Percentiles rank a stretch among this genome's conserved stretches.
Evolutionary conservation across 2,888 invertebrate species (phyloP).

Genomic region (Xestia c-nigrum): DNA sequence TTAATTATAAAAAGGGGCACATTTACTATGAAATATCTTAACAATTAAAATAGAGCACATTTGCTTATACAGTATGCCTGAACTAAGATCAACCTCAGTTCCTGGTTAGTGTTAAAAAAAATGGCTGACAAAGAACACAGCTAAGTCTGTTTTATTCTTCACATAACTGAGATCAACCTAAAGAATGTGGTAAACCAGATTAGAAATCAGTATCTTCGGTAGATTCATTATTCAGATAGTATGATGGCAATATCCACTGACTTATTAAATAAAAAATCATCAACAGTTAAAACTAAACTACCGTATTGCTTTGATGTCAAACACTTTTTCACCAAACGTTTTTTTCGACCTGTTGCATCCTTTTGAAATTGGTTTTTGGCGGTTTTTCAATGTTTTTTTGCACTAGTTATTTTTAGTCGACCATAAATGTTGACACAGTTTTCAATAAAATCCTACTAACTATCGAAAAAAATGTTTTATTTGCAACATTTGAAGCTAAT

Average conservation of each 20-base stretch:
- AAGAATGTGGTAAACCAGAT: not conserved
- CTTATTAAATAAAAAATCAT: not conserved
- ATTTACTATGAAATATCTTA: too few relatives aligned
- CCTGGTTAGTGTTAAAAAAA: too few relatives aligned
- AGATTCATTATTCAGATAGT: not conserved
- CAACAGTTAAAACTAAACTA: not conserved
- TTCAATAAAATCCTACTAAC: not conserved
- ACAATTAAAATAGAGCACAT: too few relatives aligned
- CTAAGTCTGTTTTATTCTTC: not conserved
- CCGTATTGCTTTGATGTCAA: not conserved
- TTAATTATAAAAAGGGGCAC: too few relatives aligned
- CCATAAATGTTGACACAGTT: not conserved
- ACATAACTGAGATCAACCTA: not conserved
- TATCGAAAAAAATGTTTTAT: not conserved
- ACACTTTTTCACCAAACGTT: not conserved
- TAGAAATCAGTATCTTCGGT: not conserved
- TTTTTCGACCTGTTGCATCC: conserved; percentile 16
- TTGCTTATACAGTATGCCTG: too few relatives aligned
- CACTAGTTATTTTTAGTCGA: not conserved
- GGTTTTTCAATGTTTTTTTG: not conserved
- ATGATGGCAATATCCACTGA: not conserved
- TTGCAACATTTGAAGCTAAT: not conserved
- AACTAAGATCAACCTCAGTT: too few relatives aligned
- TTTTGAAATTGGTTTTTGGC: conserved; percentile 2
- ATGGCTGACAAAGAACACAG: not conserved